A percentile compares a stretch with the other conserved stretches of the same genome.
Evolutionary conservation across 2,113 vertebrate species (phyloP).

Genomic region (Suncus etruscus): DNA sequence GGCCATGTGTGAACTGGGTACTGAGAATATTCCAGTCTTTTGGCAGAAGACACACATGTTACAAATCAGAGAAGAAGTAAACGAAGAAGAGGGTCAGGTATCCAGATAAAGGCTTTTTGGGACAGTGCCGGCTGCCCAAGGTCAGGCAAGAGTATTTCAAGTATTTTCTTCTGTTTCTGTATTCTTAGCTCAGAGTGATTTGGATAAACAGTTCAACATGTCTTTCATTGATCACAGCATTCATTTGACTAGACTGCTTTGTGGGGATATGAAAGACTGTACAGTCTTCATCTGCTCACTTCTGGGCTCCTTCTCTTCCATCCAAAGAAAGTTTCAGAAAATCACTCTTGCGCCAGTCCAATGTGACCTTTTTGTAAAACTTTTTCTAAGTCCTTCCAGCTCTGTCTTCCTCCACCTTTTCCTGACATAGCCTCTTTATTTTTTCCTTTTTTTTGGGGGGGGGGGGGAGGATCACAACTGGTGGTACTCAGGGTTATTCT

Average conservation of each 20-base stretch:
- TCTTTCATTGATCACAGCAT: background rate
- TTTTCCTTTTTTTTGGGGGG: too few relatives aligned
- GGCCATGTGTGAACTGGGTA: background rate
- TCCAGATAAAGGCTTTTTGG: too few relatives aligned
- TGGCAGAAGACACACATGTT: background rate
- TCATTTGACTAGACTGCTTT: background rate
- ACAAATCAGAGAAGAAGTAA: conserved; percentile 5
- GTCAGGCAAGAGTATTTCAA: too few relatives aligned
- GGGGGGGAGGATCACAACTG: too few relatives aligned
- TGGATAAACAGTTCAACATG: too few relatives aligned
- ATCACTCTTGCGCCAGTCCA: background rate
- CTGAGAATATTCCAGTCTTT: background rate
- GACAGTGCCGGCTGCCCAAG: too few relatives aligned
- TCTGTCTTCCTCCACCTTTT: background rate
- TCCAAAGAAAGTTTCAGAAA: background rate
- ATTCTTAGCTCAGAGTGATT: too few relatives aligned
- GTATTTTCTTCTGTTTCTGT: too few relatives aligned
- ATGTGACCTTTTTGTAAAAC: background rate
- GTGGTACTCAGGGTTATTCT: too few relatives aligned
- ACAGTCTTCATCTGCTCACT: too few relatives aligned
- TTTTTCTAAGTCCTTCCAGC: background rate
- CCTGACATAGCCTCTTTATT: too few relatives aligned
- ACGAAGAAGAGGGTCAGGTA: too few relatives aligned
- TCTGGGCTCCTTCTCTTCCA: background rate
- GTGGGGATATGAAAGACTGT: background rate